Evolutionary conservation across 2,113 vertebrate genomes (phyloP), one percentile per base, ranked within the genome.

Genomic region (Symphodus melops): DNA sequence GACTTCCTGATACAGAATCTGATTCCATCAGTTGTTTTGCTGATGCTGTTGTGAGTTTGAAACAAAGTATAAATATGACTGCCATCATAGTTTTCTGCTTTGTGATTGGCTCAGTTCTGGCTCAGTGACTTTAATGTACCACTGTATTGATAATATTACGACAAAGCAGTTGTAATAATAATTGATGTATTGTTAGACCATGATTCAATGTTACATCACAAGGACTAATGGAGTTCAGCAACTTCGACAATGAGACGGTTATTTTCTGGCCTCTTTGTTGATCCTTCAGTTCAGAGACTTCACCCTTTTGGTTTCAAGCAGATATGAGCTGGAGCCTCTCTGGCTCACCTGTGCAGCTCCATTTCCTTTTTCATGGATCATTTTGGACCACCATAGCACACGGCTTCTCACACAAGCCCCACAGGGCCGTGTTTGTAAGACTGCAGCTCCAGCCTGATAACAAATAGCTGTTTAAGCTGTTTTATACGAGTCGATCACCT

Each of bases 381-480:
- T 61, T 46, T 64, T 55, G 51, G 36, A 41, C n/a, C 33, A 59
- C 44, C 46, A 53, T 53, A 52, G 60, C 13, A 9, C 25, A 39
- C 17, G 3, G n/a, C 28, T n/a, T n/a, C 53, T 48, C 52, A 63
- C 33, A 7, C 48, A 23, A 51, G 46, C 37, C 56, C 69, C 21
- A 0, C 48, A 33, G 63, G 68, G 44, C 60, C 36, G 33, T 67
- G 49, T 68, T 65, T 55, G 10, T 59, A 62, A 54, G 23, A 51
- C 53, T 21, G 42, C 60, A 53, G 53, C 77, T 79, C 55, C 39
- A 54, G 56, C 53, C 37, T 65, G 28, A 69, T 53, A 72, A 73
- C 60, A 83, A 72, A 78, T 81, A 58, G 64, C 46, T 42, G n/a
- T 84, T 83, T 72, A 68, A 72, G 76, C 41, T 68, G 64, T 44